phyloP scores from a whole-genome alignment of 37 sponge, comb jelly and placozoan genomes.

The Axinella damicornis region DNA sequence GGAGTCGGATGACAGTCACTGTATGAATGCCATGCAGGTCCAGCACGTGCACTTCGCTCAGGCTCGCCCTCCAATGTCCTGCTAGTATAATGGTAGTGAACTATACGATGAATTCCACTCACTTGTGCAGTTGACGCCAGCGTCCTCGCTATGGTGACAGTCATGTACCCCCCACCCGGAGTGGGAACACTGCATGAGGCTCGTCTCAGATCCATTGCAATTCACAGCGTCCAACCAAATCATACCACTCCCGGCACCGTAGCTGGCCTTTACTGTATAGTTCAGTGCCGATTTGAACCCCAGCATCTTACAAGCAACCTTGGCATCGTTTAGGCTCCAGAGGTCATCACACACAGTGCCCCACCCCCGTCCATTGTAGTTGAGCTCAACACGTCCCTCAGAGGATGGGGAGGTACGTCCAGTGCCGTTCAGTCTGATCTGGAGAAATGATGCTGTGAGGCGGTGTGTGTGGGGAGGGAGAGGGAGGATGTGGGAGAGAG shows the following conservation, averaged over 20 bases:
- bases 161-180: slow-evolving; percentile 4
- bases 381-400: slow-evolving; percentile 61
- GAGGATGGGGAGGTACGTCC: neutral
- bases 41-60: too few relatives aligned
- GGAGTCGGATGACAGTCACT: too few relatives aligned
- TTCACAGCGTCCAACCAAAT: slow-evolving; percentile 64
- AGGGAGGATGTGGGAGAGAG: neutral
- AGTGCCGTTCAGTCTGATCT: slow-evolving; percentile 23
- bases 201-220: slow-evolving; percentile 41
- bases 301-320: slow-evolving; percentile 69
- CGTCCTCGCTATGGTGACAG: slow-evolving; percentile 52
- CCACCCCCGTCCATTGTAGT: slow-evolving; percentile 69
- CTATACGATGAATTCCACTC: too few relatives aligned
- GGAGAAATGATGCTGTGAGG: neutral
- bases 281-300: slow-evolving; percentile 24
- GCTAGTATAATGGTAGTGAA: too few relatives aligned
- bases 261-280: neutral
- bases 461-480: neutral
- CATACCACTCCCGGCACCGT: slow-evolving; percentile 41
- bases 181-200: slow-evolving; percentile 18
- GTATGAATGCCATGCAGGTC: too few relatives aligned
- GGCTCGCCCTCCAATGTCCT: too few relatives aligned
- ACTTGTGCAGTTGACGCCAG: slow-evolving; percentile 58
- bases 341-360: neutral
- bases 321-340: slow-evolving; percentile 56